phyloP scores from a whole-genome alignment of 2,888 invertebrate species.

The Pharmacophagus antenor region DNA sequence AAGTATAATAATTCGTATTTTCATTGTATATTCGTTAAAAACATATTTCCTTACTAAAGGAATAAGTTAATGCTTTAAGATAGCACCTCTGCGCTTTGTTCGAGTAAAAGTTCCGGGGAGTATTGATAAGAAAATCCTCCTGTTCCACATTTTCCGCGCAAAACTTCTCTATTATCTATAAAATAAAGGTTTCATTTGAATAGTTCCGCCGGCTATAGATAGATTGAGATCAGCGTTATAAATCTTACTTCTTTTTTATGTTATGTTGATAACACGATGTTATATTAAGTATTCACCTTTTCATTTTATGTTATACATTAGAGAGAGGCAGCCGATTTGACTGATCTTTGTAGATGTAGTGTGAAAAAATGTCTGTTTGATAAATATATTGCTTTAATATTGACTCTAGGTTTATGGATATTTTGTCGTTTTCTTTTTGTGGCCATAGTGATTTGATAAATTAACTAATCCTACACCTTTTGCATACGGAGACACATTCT shows the following conservation, averaged over 20 bases:
- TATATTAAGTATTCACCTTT: too few relatives aligned
- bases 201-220: slow-evolving; percentile 53
- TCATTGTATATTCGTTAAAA: slow-evolving; percentile 8
- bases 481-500: too few relatives aligned
- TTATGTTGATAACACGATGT: too few relatives aligned
- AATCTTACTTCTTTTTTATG: slow-evolving; percentile 38
- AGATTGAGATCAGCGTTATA: slow-evolving; percentile 41
- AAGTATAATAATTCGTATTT: not conserved
- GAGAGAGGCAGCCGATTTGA: too few relatives aligned
- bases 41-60: slow-evolving; percentile 9
- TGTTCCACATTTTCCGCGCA: slow-evolving; percentile 19
- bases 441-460: too few relatives aligned
- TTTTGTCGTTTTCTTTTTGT: too few relatives aligned
- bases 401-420: too few relatives aligned
- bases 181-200: slow-evolving; percentile 71
- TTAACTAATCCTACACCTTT: too few relatives aligned
- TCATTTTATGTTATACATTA: too few relatives aligned
- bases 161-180: slow-evolving; percentile 43
- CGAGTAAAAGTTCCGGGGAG: slow-evolving; percentile 21
- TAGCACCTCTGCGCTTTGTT: slow-evolving; percentile 21
- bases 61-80: slow-evolving; percentile 22
- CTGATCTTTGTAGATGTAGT: too few relatives aligned
- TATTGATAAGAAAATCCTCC: slow-evolving; percentile 25
- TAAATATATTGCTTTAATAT: too few relatives aligned
- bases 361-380: too few relatives aligned